Evolutionary conservation across 2,113 vertebrate species (phyloP).

Genomic region (Stegastes partitus): DNA sequence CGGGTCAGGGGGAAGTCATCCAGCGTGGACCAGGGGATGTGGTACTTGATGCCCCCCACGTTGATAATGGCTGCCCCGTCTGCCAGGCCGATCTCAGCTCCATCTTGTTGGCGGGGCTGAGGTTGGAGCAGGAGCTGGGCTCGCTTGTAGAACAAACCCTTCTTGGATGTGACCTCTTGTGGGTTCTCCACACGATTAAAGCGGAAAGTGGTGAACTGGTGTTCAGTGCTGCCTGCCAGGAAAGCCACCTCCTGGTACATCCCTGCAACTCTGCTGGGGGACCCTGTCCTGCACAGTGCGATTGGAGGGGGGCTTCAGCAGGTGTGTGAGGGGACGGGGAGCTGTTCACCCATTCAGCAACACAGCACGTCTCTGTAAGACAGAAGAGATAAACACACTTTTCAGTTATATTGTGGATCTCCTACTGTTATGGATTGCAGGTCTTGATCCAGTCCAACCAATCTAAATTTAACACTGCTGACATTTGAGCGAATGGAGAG

Average conservation of each 20-base stretch:
- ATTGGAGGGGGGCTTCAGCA: constrained; percentile 53
- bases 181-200: constrained; percentile 87
- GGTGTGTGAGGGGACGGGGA: constrained; percentile 10
- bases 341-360: constrained; percentile 71
- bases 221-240: constrained; percentile 87
- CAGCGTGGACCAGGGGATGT: constrained; percentile 94
- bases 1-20: constrained; percentile 93
- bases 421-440: background rate
- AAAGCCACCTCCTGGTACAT: constrained; percentile 92
- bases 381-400: constrained; percentile 8
- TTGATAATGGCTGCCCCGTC: constrained; percentile 91
- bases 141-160: constrained; percentile 91
- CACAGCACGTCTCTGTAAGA: constrained; percentile 65
- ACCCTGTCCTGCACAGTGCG: constrained; percentile 37
- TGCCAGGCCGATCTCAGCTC: constrained; percentile 40
- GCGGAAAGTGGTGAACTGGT: constrained; percentile 87
- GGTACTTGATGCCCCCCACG: constrained; percentile 94
- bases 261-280: constrained; percentile 58
- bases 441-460: no score
- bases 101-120: constrained; percentile 79
- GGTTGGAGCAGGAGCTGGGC: constrained; percentile 85
- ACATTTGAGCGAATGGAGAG: no score
- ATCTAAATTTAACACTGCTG: no score
- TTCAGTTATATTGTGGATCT: background rate
- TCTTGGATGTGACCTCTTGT: constrained; percentile 87